Evolutionary conservation across 2,113 vertebrate genomes (phyloP), one percentile per base, ranked within the genome.

Genomic region (Ptilonorhynchus violaceus): DNA sequence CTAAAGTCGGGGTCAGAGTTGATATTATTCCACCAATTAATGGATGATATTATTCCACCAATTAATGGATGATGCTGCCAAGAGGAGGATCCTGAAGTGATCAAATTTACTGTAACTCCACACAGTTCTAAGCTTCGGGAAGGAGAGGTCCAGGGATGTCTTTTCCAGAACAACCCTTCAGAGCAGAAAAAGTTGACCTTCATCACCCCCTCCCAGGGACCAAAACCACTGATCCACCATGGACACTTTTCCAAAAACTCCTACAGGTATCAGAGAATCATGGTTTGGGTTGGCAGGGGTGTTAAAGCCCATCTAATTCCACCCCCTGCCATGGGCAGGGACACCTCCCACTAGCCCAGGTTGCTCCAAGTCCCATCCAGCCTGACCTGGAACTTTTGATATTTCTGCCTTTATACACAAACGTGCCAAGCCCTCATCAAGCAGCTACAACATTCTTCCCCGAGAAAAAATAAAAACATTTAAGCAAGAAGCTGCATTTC

Each of bases 71-170:
- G 0, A 9, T 25, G 27, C 15, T 27, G 50, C 49, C 14, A 25
- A 42, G 39, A 25, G 21, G 27, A 70, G 25, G 22, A 62, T 13
- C 58, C 44, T 68, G 15, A 41, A 79, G 47, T 3, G 11, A 30
- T 20, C 0, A 0, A 9, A 2, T 67, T 67, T 18, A 5, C 27
- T 1, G 1, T 39, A 66, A 44, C 52, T 18, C 33, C 47, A 14
- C 15, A 8, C 10, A 47, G 35, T 14, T 68, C 24, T 17, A 9
- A 39, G 27, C 13, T 87, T 91, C 55, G 23, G 28, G 64, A 49
- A 52, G 44, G 35, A 78, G 13, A 67, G 4, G 20, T 41, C 24
- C 46, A 55, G 0, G 2, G 4, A 27, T 31, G 18, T 42, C 12
- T 92, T 55, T 79, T 47, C 59, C 7, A 0, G 42, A 42, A 11